These are phyloP conservation scores for Zonotrichia leucophrys DNA, from an alignment of 2,113 vertebrate species.

Conservation along the genomic window DNA sequence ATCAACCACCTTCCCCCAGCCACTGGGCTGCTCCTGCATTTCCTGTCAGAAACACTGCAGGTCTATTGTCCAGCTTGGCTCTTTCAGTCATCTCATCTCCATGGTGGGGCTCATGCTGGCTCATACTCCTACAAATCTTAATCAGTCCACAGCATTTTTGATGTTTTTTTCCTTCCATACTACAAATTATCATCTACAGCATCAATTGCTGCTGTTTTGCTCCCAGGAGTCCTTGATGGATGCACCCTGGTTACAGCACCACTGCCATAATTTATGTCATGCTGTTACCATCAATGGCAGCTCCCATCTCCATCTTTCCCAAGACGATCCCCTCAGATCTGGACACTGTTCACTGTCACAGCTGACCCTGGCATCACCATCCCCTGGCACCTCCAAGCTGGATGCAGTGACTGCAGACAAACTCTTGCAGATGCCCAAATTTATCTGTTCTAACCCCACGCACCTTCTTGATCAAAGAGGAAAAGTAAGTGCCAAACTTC, in stretches of 20 bases:
- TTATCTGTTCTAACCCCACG: background rate
- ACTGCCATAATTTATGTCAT: background rate
- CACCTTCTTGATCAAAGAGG: background rate
- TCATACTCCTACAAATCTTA: background rate
- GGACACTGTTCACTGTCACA: accelerated
- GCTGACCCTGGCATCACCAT: background rate
- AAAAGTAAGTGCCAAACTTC: accelerated
- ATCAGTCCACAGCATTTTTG: background rate
- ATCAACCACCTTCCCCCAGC: background rate
- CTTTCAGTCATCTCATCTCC: background rate
- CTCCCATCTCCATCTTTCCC: background rate
- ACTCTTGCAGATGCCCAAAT: no score
- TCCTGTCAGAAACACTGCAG: background rate
- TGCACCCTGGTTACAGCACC: accelerated
- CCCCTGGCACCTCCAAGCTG: background rate
- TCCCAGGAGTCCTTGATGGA: background rate
- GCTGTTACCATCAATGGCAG: background rate
- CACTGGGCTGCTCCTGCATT: background rate
- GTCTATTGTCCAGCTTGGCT: background rate
- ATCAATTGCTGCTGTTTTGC: background rate
- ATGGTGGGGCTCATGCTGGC: background rate
- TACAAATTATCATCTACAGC: background rate
- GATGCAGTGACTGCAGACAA: background rate
- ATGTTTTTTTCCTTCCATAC: background rate
- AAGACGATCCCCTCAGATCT: background rate